Evolutionary conservation across 2,888 invertebrate species (phyloP).

Genomic region (Eilema caniola): DNA sequence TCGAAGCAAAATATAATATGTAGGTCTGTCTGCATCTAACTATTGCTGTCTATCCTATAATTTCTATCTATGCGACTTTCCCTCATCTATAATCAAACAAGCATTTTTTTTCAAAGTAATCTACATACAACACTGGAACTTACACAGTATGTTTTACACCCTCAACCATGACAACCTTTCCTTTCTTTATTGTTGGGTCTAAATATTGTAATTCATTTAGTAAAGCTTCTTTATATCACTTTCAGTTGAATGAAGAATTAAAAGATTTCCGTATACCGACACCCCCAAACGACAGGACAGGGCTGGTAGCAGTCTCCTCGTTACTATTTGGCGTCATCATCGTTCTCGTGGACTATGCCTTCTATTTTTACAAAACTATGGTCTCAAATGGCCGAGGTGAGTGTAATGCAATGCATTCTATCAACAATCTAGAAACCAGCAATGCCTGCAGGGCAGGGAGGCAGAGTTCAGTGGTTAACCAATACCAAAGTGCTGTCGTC

Average conservation of each 20-base stretch:
- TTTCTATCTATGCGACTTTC: background rate
- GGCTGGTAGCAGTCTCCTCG: background rate
- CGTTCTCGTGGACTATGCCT: background rate
- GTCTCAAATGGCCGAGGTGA: background rate
- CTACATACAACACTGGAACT: no score
- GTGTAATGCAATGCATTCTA: background rate
- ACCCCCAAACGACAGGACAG: background rate
- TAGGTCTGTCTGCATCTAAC: background rate
- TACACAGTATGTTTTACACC: no score
- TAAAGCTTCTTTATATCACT: background rate
- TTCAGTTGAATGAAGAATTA: constrained; percentile 11
- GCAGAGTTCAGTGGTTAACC: no score
- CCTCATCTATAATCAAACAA: background rate
- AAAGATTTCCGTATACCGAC: constrained; percentile 3
- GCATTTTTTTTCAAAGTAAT: background rate
- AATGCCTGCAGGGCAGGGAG: no score
- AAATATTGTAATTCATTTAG: background rate
- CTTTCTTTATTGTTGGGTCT: background rate
- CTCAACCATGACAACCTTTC: background rate
- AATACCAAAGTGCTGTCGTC: no score
- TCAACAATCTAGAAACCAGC: background rate
- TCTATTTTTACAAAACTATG: background rate
- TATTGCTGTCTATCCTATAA: background rate
- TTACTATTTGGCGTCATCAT: background rate
- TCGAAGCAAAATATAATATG: background rate